Conservation (phyloP, 2,113 vertebrate genomes). For the Tylochromis polylepis region DNA sequence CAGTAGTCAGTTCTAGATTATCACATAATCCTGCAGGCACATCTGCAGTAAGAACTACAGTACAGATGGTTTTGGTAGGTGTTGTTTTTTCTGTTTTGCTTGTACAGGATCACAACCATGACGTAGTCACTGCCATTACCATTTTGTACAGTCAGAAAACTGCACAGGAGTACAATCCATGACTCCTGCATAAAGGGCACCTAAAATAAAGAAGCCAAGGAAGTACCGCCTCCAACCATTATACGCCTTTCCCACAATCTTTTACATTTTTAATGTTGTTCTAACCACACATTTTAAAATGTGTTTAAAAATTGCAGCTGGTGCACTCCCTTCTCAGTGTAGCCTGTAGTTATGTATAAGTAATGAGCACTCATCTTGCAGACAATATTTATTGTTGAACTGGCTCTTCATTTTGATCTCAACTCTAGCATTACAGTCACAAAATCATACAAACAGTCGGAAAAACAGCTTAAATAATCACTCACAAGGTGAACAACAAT, state of each 20-base stretch:
- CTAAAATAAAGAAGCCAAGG: neutral
- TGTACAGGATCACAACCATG: neutral
- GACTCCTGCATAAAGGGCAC: neutral
- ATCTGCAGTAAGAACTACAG: neutral
- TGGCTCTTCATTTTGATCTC: neutral
- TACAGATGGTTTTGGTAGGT: neutral
- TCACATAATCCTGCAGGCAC: accelerated
- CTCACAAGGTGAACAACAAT: neutral
- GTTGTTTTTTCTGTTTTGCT: neutral
- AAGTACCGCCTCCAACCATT: neutral
- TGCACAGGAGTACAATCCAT: neutral
- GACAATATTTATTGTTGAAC: neutral
- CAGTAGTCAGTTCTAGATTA: neutral
- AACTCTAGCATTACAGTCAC: neutral
- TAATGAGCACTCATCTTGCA: neutral
- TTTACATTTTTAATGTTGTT: neutral
- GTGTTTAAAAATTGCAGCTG: neutral
- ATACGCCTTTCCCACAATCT: neutral
- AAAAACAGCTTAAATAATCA: neutral
- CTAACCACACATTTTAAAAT: neutral
- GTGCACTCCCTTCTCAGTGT: neutral
- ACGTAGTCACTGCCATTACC: neutral
- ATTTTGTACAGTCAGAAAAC: neutral
- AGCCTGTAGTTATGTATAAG: neutral
- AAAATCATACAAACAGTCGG: neutral